Base-by-base conservation (phyloP, 2,888 invertebrate species). In the Coremacera marginata region DNA sequence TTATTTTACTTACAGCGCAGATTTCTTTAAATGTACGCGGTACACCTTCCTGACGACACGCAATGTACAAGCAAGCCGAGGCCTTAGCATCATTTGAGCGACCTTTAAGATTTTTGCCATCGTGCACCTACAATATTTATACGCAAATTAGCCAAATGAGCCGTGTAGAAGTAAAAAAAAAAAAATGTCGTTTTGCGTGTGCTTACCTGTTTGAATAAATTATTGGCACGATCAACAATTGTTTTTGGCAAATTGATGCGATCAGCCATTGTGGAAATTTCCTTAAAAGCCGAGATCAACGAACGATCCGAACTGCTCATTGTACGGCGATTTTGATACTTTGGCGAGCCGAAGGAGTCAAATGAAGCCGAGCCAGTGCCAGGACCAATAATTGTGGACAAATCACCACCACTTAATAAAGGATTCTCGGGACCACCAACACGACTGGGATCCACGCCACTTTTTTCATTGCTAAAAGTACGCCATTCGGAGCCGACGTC, bases 401-500 rank as follows among this genome's bases (percentile, higher is more conserved):
- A 91, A 89, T 99, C 99, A 62, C 97, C 96, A 0, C 99, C 98
- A 84, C 96, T 96, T 0, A 99, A 91, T 3, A 99, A 91, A 0
- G 98, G 97, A 91, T 99, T 99, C 91, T 99, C 99, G 0, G 99
- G 97, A 0, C 98, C 98, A 91, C 99, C 99, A 81, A 99, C 99
- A 95, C 99, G 98, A 90, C 98, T 98, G 5, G 99, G 98, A 90
- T 99, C 99, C 0, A 96, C 96, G 9, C 97, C 96, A 74, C 95
- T 94, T 87, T 98, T 98, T 88, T 99, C 99, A 89, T 99, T 99
- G 86, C 98, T 98, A 90, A 99, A 99, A 78, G 99, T 99, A 88
- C 99, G 93, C 99, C 99, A 99, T 90, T 99, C 99, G 4, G 99
- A 98, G 51, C 99, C 98, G n/a, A 99, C 99, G 90, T 99, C 99